phyloP scores from a whole-genome alignment of 2,113 vertebrate genomes.

The Tor tambroides region DNA sequence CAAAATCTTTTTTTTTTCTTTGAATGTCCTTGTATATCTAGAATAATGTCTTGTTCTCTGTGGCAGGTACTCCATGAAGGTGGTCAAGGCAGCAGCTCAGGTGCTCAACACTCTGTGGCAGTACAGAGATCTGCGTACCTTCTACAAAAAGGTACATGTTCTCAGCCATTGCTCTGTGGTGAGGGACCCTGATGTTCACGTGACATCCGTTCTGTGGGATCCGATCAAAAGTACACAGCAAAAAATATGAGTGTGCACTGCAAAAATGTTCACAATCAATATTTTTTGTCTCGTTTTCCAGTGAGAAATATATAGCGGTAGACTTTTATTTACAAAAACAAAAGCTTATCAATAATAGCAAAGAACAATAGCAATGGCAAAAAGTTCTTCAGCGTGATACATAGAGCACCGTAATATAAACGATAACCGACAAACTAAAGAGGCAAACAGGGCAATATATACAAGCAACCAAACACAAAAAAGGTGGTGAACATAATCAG shows the following conservation, averaged over 20 bases:
- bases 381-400: background rate
- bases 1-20: background rate
- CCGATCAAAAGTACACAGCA: background rate
- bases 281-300: background rate
- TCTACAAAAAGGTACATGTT: slow-evolving; percentile 93
- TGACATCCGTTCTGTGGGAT: background rate
- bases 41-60: background rate
- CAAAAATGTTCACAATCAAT: background rate
- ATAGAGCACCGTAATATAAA: background rate
- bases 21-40: background rate
- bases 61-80: slow-evolving; percentile 91
- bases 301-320: background rate
- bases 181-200: background rate
- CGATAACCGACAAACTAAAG: background rate
- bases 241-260: background rate
- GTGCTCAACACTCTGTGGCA: slow-evolving; percentile 97
- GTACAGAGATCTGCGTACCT: slow-evolving; percentile 94
- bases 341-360: background rate
- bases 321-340: background rate
- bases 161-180: background rate
- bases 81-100: slow-evolving; percentile 96
- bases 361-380: background rate
- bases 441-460: background rate
- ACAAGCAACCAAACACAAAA: background rate
- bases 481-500: background rate